Percentiles rank a stretch among this genome's conserved stretches.
These are phyloP conservation scores for Anthopleura sola DNA, from an alignment of 64 coral and sea anemone genomes.

Conservation along the genomic window DNA sequence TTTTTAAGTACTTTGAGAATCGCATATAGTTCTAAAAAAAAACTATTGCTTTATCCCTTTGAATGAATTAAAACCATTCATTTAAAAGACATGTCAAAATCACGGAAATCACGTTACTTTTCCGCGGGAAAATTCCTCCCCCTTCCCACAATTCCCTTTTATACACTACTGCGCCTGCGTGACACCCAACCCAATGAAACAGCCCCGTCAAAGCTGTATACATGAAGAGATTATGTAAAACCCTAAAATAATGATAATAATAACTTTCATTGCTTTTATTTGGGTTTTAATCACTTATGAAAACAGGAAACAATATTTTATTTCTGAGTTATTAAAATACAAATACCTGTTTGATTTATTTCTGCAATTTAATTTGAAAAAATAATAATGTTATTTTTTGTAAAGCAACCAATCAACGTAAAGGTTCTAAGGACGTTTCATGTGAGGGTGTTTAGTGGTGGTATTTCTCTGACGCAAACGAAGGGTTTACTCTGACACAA, in stretches of 20 bases:
- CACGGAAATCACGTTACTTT: neutral
- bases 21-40: too few species aligned
- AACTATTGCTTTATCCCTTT: too few species aligned
- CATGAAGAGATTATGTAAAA: neutral
- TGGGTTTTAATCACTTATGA: neutral
- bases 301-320: neutral
- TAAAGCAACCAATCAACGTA: neutral
- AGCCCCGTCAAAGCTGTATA: neutral
- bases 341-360: neutral
- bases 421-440: conserved; percentile 7
- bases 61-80: too few species aligned
- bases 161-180: conserved; percentile 16
- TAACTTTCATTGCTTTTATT: neutral
- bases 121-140: conserved; percentile 42
- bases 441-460: neutral
- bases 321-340: neutral
- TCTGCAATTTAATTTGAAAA: neutral
- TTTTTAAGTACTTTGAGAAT: too few species aligned
- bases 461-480: conserved; percentile 72
- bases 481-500: conserved; percentile 87
- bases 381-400: neutral
- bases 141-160: conserved; percentile 14
- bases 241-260: neutral
- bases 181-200: conserved; percentile 12
- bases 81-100: neutral